Evolutionary conservation across 64 coral and sea anemone genomes (phyloP).

Genomic region (Exaiptasia diaphana): DNA sequence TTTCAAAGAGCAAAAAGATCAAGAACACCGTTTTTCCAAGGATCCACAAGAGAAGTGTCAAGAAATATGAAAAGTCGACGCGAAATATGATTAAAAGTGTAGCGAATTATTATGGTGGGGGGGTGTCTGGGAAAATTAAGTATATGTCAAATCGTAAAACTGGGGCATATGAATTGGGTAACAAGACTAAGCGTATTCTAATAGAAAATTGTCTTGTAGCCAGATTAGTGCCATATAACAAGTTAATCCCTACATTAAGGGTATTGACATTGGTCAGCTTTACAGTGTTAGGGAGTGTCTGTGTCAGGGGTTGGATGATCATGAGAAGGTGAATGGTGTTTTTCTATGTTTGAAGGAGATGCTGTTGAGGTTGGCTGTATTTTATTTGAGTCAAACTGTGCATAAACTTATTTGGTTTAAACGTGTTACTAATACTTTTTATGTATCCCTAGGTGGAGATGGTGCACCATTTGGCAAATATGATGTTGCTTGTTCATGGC

Average conservation of each 20-base stretch:
- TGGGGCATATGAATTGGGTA: not conserved
- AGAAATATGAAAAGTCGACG: slow-evolving; percentile 34
- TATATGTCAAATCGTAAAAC: slow-evolving; percentile 12
- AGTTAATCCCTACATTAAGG: slow-evolving; percentile 8
- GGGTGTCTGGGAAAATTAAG: slow-evolving; percentile 62
- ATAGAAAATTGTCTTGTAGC: not conserved
- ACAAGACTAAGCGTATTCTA: not conserved
- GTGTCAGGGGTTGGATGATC: not conserved
- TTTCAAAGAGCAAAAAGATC: slow-evolving; percentile 40
- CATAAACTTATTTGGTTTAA: slow-evolving; percentile 17
- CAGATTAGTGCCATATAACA: slow-evolving; percentile 5
- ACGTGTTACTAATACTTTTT: not conserved
- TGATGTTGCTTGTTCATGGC: slow-evolving; percentile 21
- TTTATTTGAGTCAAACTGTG: slow-evolving; percentile 16
- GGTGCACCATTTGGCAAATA: slow-evolving; percentile 37
- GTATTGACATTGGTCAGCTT: slow-evolving; percentile 13
- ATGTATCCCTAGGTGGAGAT: slow-evolving; percentile 42
- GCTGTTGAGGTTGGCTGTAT: not conserved
- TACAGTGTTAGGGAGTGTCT: slow-evolving; percentile 20
- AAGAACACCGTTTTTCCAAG: slow-evolving; percentile 38
- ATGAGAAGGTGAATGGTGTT: slow-evolving; percentile 39
- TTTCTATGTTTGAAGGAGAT: not conserved
- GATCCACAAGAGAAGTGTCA: slow-evolving; percentile 35
- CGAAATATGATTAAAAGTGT: slow-evolving; percentile 50
- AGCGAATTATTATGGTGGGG: slow-evolving; percentile 44